Conservation (phyloP, 1,140 invertebrate species). For the Archegozetes longisetosus region DNA sequence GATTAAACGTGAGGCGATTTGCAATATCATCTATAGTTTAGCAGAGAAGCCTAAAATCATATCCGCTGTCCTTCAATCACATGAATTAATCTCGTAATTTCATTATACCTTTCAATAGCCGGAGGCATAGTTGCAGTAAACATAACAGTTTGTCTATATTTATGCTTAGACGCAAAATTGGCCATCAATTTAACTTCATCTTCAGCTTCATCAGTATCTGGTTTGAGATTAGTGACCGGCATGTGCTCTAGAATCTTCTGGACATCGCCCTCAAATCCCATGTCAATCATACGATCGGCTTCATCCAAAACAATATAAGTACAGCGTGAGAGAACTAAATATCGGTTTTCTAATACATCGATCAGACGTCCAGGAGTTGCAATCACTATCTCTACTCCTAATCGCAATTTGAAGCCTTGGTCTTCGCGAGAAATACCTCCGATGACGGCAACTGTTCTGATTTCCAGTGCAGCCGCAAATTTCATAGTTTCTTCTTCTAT, state of each 20-base stretch:
- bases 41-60: too few relatives aligned
- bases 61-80: too few relatives aligned
- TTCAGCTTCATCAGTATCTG: slow-evolving; percentile 95
- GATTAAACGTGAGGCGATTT: too few relatives aligned
- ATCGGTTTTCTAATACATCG: slow-evolving; percentile 95
- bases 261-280: slow-evolving; percentile 94
- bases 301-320: slow-evolving; percentile 48
- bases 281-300: slow-evolving; percentile 98
- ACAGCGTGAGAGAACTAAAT: slow-evolving; percentile 88
- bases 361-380: slow-evolving; percentile 98
- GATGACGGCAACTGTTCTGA: slow-evolving; percentile 92
- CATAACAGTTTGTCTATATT: slow-evolving; percentile 99
- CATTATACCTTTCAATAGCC: slow-evolving; percentile 53
- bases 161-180: slow-evolving; percentile 94
- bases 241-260: slow-evolving; percentile 98
- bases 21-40: too few relatives aligned
- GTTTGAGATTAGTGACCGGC: slow-evolving; percentile 96
- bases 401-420: slow-evolving; percentile 85
- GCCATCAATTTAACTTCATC: slow-evolving; percentile 75
- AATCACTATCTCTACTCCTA: slow-evolving; percentile 99
- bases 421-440: slow-evolving; percentile 94
- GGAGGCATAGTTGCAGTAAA: slow-evolving; percentile 99
- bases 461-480: slow-evolving; percentile 85
- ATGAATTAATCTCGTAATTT: background rate
- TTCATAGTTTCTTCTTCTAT: slow-evolving; percentile 98